Evolutionary conservation across 92 coral and sea anemone species (phyloP), one percentile per base, ranked within the genome.

Genomic region (Metridium senile): DNA sequence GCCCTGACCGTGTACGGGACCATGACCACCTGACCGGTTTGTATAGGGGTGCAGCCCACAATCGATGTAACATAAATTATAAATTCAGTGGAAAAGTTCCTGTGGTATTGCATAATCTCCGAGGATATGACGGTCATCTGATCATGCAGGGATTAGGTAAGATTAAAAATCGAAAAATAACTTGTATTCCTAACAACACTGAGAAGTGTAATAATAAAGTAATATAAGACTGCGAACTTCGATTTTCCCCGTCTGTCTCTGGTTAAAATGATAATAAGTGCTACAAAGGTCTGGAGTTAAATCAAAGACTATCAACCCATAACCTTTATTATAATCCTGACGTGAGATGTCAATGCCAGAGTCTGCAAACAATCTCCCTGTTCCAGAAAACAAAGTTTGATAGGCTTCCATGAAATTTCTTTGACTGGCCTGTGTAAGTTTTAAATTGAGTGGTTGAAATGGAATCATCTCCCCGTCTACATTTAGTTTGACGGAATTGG

Each of bases 31-130:
- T 82, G 11, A 74, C 83, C 18, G 74, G 82, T 9, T 56, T 23
- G 9, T 67, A 67, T 51, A 45, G 87, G 21, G 83, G 83, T 9
- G 72, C 87, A 10, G 76, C 75, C 2, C 82, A 33, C 63, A 65
- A 77, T 27, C 39, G 58, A 7, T 67, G 32, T 45, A 67, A 46
- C 16, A 7, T 45, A 16, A 45, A 45, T 16, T 45, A 45, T 16
- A 45, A 45, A 16, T 45, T 45, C 16, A 7, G 9, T 45, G 51
- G 51, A 16, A 45, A 45, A 16, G 9, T 45, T 45, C 51, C 51
- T 45, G 51, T 45, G 16, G 16, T 45, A 7, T 45, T 45, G 7
- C 51, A 45, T 45, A 45, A 45, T 16, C 51, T 45, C 51, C 9
- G n/a, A n/a, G n/a, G n/a, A n/a, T n/a, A n/a, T n/a, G n/a, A n/a